phyloP scores from a whole-genome alignment of 2,113 vertebrate species.

The Ardeotis arabs region DNA sequence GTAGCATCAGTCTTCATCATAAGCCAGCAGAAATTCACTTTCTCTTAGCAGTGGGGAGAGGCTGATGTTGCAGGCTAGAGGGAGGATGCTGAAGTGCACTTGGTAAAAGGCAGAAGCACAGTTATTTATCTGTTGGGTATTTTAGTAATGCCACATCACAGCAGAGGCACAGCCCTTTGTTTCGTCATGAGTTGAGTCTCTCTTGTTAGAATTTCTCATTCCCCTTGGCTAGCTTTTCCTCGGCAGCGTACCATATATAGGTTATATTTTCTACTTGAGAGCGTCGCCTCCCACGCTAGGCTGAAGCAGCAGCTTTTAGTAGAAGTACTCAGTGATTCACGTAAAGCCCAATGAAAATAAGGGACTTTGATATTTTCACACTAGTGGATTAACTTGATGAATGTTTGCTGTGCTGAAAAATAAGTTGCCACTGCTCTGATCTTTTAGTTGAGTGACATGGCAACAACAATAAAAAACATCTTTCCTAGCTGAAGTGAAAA shows the following conservation, averaged over 20 bases:
- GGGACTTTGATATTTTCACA: not conserved
- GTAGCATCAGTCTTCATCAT: not conserved
- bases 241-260: rapidly evolving
- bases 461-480: not conserved
- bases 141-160: not conserved
- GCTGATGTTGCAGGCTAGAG: not conserved
- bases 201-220: not conserved
- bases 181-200: not conserved
- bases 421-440: not conserved
- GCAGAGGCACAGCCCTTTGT: not conserved
- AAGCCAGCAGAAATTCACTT: not conserved
- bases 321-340: not conserved
- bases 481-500: not conserved
- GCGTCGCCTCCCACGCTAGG: not conserved
- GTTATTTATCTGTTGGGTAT: not conserved
- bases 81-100: not conserved
- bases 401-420: not conserved
- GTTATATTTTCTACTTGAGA: not conserved
- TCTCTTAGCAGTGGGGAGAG: not conserved
- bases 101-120: not conserved
- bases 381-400: not conserved
- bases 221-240: not conserved
- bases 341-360: not conserved
- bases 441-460: not conserved
- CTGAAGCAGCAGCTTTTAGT: not conserved